A percentile compares a stretch with the other conserved stretches of the same genome.
Evolutionary conservation across 2,797 vertebrate genomes (phyloP).

Genomic region (Nannoperca australis): DNA sequence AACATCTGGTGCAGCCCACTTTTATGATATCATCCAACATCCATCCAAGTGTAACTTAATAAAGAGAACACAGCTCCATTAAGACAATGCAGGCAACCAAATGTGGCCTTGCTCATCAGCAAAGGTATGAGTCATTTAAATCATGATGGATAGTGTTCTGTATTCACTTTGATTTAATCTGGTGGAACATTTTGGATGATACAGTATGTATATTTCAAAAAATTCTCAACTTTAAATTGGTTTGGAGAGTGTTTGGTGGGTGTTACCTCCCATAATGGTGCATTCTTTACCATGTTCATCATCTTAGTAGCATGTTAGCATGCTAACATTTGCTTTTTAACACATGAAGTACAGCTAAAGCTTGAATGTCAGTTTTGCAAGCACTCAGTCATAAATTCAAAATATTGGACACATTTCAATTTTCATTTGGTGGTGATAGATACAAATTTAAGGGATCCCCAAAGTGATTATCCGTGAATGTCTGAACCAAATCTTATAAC

Average conservation of each 20-base stretch:
- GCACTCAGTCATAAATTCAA: too few relatives aligned
- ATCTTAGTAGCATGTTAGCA: too few relatives aligned
- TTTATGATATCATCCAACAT: conserved; percentile 60
- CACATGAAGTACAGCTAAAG: too few relatives aligned
- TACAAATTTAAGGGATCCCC: too few relatives aligned
- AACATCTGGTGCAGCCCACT: conserved; percentile 53
- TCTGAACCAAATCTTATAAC: too few relatives aligned
- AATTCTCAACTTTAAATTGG: background rate
- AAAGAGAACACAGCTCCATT: conserved; percentile 17
- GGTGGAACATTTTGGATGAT: background rate
- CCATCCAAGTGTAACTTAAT: conserved; percentile 43
- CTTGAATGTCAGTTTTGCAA: too few relatives aligned
- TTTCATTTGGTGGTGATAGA: too few relatives aligned
- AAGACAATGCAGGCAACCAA: conserved; percentile 23
- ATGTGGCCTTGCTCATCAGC: background rate
- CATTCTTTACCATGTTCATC: too few relatives aligned
- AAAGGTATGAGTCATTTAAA: background rate
- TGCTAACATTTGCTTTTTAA: too few relatives aligned
- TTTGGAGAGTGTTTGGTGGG: too few relatives aligned
- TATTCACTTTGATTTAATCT: background rate
- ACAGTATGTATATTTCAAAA: background rate
- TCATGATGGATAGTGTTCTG: background rate
- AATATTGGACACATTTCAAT: too few relatives aligned
- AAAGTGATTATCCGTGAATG: too few relatives aligned
- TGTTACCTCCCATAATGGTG: background rate